Base-by-base conservation (phyloP, 1,140 invertebrate species). In the Sarcophaga bullata region DNA sequence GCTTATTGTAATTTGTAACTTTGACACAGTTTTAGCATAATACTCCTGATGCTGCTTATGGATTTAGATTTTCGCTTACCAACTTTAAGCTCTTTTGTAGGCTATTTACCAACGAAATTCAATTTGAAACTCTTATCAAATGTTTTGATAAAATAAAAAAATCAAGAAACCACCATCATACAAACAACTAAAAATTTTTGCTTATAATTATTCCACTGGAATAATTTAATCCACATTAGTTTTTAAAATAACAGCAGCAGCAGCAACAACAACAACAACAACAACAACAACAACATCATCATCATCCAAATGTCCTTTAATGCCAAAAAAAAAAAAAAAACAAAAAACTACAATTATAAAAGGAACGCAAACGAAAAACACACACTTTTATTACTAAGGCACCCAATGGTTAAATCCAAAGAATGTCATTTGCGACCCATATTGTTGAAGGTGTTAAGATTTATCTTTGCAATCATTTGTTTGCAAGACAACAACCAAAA, bases 401-500 rank as follows among this genome's bases (percentile, higher is more conserved):
- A 78, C 75, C 75, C 75, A 78, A 25, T 52, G 75, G 75, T 15
- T 78, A 9, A 78, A 78, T 78, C 75, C 75, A 46, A 52, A 78
- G 49, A 78, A 78, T 78, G 75, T 78, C 75, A 78, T 78, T 78
- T 78, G 50, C 50, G 75, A 25, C 48, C 50, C 37, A 48, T 78
- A 52, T 78, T 78, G 75, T 78, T 15, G 75, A 50, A 78, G 75
- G 75, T 78, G 75, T 78, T 78, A 78, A 78, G 49, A 78, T 78
- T 78, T 78, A 78, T 78, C 75, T 78, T 78, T 78, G 75, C 75
- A 49, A 78, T 78, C 75, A 78, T 78, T 78, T 78, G 48, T 78
- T 49, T 78, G 75, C 13, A 37, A 75, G 46, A 13, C 73, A 75
- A 37, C 10, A 10, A 47, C 37, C 37, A 76, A 76, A 6, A 11